Conservation (phyloP, 2,797 vertebrate genomes). For the Brachyrhaphis roseni region DNA sequence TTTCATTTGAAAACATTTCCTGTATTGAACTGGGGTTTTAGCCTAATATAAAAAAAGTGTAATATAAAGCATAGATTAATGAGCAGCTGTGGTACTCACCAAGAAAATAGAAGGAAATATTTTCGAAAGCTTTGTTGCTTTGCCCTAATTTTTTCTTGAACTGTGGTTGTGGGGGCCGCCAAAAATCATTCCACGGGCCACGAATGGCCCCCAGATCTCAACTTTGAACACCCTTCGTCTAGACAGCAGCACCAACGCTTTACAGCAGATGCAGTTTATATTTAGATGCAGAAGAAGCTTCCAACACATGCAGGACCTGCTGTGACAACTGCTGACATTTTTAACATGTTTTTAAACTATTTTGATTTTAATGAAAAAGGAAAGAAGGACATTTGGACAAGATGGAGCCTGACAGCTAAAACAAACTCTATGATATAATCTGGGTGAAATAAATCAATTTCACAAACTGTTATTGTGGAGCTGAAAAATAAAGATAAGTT, state of each 20-base stretch:
- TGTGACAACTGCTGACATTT: slow-evolving; percentile 30
- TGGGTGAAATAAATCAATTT: not conserved
- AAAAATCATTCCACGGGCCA: too few relatives aligned
- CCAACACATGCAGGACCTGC: not conserved
- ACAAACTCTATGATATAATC: not conserved
- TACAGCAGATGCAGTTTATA: slow-evolving; percentile 28
- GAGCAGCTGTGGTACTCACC: too few relatives aligned
- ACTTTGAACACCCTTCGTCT: not conserved
- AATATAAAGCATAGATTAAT: too few relatives aligned
- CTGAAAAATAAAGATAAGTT: not conserved
- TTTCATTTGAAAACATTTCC: too few relatives aligned
- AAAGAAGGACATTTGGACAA: not conserved
- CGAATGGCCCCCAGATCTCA: too few relatives aligned
- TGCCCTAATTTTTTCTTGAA: too few relatives aligned
- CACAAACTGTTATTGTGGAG: not conserved
- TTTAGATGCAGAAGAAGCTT: slow-evolving; percentile 21
- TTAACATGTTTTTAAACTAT: not conserved
- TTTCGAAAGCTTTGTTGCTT: too few relatives aligned
- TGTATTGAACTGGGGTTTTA: too few relatives aligned
- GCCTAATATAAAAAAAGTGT: too few relatives aligned
- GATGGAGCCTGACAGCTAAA: not conserved
- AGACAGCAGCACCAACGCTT: slow-evolving; percentile 9
- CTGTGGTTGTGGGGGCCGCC: too few relatives aligned
- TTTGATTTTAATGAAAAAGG: not conserved
- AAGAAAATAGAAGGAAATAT: too few relatives aligned